Conservation (phyloP, 2,888 invertebrate species). For the Synanthedon vespiformis region DNA sequence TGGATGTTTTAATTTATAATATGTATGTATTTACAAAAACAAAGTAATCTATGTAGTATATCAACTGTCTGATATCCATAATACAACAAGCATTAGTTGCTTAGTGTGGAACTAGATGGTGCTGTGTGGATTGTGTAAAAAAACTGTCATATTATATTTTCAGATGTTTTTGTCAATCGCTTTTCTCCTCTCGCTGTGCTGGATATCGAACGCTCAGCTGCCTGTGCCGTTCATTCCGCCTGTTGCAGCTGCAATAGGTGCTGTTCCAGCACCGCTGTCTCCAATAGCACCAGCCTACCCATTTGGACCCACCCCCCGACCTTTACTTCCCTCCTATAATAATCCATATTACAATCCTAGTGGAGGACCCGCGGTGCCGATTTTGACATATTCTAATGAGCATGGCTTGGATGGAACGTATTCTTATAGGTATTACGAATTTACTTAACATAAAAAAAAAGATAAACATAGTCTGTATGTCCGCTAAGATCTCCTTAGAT, state of each 20-base stretch:
- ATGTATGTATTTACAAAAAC: no score
- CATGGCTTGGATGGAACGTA: slow-evolving; percentile 73
- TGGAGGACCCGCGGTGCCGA: slow-evolving; percentile 51
- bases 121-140: no score
- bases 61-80: no score
- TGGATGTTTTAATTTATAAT: no score
- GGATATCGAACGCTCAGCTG: slow-evolving; percentile 8
- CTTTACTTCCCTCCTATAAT: slow-evolving; percentile 20
- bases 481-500: no score
- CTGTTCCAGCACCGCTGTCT: slow-evolving; percentile 1
- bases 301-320: slow-evolving; percentile 15
- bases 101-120: no score
- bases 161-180: slow-evolving; percentile 20
- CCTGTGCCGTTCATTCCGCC: slow-evolving; percentile 1
- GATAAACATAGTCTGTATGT: no score
- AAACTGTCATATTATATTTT: slow-evolving; percentile 7
- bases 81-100: no score
- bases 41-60: no score
- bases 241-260: slow-evolving; percentile 4
- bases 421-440: slow-evolving; percentile 48
- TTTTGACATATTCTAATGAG: slow-evolving; percentile 64
- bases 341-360: slow-evolving; percentile 35
- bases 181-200: slow-evolving; percentile 9
- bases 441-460: no score
- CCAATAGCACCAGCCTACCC: slow-evolving; percentile 3